Base-by-base conservation (phyloP, 2,888 invertebrate species). In the Pseudococcus jackbeardsleyi region DNA sequence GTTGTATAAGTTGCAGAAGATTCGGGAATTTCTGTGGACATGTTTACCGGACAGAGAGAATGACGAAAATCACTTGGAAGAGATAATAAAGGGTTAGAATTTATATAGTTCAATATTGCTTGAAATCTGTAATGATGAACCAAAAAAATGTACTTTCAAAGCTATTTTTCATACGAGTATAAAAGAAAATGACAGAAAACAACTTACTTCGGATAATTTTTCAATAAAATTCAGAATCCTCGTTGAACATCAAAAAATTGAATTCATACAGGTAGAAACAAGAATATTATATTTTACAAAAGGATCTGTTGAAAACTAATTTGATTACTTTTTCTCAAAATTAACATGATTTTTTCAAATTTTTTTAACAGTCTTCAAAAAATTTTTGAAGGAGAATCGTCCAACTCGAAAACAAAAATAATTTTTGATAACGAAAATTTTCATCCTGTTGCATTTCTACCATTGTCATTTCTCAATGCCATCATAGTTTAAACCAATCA, bases 391-490 rank as follows among this genome's bases (percentile, higher is more conserved):
- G 3, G 3, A 33, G 26, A 33, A 33, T 50, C 48, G 9, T 12
- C 2, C 2, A 2, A 7, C 1, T 50, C 22, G 22, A 64, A 64
- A 64, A n/a, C n/a, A n/a, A n/a, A n/a, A n/a, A n/a, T n/a, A n/a
- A n/a, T n/a, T n/a, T n/a, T 22, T 17, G 54, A 54, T n/a, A 64
- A 64, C 59, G 15, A 50, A 64, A 64, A 64, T 64, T 64, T 64
- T 64, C 64, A 22, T 19, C 64, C 22, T 64, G 64, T 64, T 64
- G 64, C 64, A 22, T 64, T 22, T 11, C 22, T 15, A 22, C 64
- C 64, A 4, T 22, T 22, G 22, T 64, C 0, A 1, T 64, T 3
- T 7, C 11, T 64, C 22, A 9, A 9, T 22, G 22, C 64, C 64
- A 22, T 11, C 4, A 4, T 12, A 5, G 15, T 50, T 50, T 50